Evolutionary conservation across 2,113 vertebrate species (phyloP), one percentile per base, ranked within the genome.

Genomic region (Corythornis vintsioides): DNA sequence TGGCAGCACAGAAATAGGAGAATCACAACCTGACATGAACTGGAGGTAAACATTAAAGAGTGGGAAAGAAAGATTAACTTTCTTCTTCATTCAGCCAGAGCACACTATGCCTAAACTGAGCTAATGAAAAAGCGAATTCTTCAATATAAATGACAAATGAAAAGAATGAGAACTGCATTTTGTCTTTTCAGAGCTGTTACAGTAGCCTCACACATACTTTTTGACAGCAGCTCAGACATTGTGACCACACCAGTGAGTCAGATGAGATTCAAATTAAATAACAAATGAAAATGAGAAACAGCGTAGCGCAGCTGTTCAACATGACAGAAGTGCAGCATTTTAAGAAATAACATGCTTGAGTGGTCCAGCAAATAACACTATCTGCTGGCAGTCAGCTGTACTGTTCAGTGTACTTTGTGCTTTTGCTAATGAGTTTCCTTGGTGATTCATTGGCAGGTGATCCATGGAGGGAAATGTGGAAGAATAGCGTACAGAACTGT

Each of bases 371-470:
- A 78, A 70, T 92, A 88, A 78, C 61, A 45, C 48, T 88, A 11
- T 88, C 86, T 81, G 57, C 86, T 75, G 73, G 83, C 86, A 78
- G 72, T 76, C 88, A 93, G 83, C 88, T 86, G 69, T 55, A n/a
- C 57, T 1, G 0, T 56, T 77, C 83, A 48, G 17, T 6, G 13
- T 57, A 60, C 57, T 88, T 64, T 72, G 33, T 77, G 76, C 73
- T 75, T 83, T 61, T 63, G 69, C 77, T 69, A 92, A 55, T 31
- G 66, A 92, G 86, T 94, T 95, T 88, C 88, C 80, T 81, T 92
- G 86, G 90, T 92, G 83, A 95, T 90, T 93, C 57, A 38, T 50
- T 94, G 93, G 76, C 90, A 92, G 88, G 61, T 86, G 89, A 81
- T 83, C 76, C 73, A 33, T 26, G 48, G 70, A 95, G 83, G 70